Evolutionary conservation across 2,888 invertebrate species (phyloP), one percentile per base, ranked within the genome.

Genomic region (Microdon myrmicae): DNA sequence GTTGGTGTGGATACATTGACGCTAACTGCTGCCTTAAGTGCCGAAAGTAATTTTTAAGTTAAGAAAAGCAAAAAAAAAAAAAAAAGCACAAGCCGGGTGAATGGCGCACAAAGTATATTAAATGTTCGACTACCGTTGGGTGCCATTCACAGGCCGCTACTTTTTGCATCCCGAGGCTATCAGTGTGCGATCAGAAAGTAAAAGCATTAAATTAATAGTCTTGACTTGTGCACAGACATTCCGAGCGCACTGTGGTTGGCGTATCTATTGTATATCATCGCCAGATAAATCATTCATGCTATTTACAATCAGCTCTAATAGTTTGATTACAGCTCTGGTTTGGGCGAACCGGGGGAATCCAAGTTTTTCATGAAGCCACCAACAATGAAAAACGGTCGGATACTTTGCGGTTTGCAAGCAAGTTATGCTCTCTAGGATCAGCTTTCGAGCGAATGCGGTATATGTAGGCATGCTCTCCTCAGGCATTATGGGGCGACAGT

Each of bases 141-240:
- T 51, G 51, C 41, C 64, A 43, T 17, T 58, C 13, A 14, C 4
- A 16, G 64, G 6, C 43, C 51, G 12, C 37, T 31, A 20, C 41
- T 60, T 22, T 45, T 37, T 51, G 6, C 14, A 25, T 17, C 10
- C 20, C 23, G 9, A 20, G 34, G 26, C 43, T 51, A 64, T 64
- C 64, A 58, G 34, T n/a, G 31, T 29, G 26, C 41, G 47, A 64
- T 64, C 64, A 41, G 53, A 56, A 64, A 64, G 64, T 64, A 64
- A 64, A 64, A 64, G 64, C 64, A 43, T 38, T 47, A 45, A 64
- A 58, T 64, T 58, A 58, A 64, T 53, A 64, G 55, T 41, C 34
- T 35, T 26, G 9, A 8, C 16, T 14, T 26, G n/a, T 20, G 41
- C 49, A 56, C 45, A 44, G 51, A 49, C 48, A 47, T 55, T 38